Evolutionary conservation across 2,113 vertebrate genomes (phyloP), one percentile per base, ranked within the genome.

Genomic region (Burhinus bistriatus): DNA sequence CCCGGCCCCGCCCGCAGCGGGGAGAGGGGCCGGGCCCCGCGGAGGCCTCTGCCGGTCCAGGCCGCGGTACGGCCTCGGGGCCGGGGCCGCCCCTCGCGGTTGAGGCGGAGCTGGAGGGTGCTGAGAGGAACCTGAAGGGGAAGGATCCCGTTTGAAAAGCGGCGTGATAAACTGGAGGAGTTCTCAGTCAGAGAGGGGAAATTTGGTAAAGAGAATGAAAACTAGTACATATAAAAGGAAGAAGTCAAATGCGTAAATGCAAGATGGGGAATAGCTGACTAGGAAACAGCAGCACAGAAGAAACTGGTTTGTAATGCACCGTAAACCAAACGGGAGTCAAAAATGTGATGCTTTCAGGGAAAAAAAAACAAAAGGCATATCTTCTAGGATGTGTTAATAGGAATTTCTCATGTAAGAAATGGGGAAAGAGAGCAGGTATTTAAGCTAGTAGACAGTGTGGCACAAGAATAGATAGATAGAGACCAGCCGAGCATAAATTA

Each of bases 61-160:
- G 15, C 23, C 19, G 36, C 44, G 30, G 12, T 6, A 2, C 19
- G 38, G 17, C 9, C 10, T 8, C 7, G 47, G 16, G n/a, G n/a
- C 44, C 18, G 4, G 7, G 42, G 7, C 51, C 25, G 25, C 36
- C 13, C 16, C 9, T 2, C 4, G 42, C 34, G 49, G 49, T 11
- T 11, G 49, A 49, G 44, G 8, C 22, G 5, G 2, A 0, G 47
- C 2, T 1, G 52, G n/a, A 16, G 4, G 20, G 20, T 34, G 6
- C 3, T 1, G 10, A 9, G 3, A 12, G 26, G 9, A 15, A 0
- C 0, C 15, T 2, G 51, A 12, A 3, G 51, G 21, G 29, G 20
- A 6, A 8, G 20, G n/a, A 12, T 7, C 5, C 0, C 0, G 1
- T 9, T 20, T 11, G 30, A 26, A 23, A 23, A 66, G 75, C 51